Evolutionary conservation across 2,113 vertebrate species (phyloP), one percentile per base, ranked within the genome.

Genomic region (Anhinga rufa): DNA sequence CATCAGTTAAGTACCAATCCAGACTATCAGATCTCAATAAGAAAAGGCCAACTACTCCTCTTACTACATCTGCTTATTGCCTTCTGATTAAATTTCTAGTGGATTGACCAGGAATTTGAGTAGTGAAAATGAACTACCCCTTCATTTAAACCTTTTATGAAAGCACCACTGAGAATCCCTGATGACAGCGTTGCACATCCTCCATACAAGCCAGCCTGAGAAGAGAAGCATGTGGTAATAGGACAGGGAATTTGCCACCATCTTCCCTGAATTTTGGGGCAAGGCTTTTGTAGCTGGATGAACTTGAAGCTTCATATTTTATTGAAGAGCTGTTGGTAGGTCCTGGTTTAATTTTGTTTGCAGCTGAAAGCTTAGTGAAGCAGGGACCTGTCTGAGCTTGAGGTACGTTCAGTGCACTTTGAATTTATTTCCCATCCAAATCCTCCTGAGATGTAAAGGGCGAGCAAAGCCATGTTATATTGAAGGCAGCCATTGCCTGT

Each of bases 71-170:
- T 91, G 34, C 65, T 89, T 82, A 77, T 77, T 83, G 64, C 64
- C 34, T 90, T 95, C 90, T 93, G 69, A 93, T 96, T 96, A 60
- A 88, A 93, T 94, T 96, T 96, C 90, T 94, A 93, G 72, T 90
- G 95, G 80, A 94, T 92, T 96, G 80, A 48, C 29, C 48, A 54
- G 48, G 80, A 94, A 90, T 94, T 86, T 92, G 82, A 90, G 80
- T 64, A 40, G 72, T 72, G 88, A 96, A 92, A 94, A 93, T 81
- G 26, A 97, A 61, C 88, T 92, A 60, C 14, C 34, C 83, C 52
- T 78, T 82, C 83, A 68, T 93, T 91, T 78, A 91, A 89, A 65
- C 60, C 69, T 77, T 52, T 57, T 76, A 46, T 75, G 88, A 81
- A 84, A 76, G 61, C 1, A 25, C 80, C 57, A 40, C 51, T 44